Conservation (phyloP, 92 coral and sea anemone genomes). For the Actinernus sp. region DNA sequence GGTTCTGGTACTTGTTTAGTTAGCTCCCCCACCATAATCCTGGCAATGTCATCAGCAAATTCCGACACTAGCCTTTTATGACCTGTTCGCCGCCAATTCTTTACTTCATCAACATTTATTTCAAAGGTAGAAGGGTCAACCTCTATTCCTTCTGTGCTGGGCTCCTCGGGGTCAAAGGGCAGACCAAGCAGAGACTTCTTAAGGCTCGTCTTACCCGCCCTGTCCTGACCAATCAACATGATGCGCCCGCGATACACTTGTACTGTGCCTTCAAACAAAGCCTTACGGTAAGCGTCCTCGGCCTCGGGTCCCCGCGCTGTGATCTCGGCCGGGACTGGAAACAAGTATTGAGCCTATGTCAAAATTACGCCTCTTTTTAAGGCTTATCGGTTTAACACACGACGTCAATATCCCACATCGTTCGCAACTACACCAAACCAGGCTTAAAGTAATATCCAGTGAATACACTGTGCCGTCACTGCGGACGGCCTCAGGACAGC, state of each 20-base stretch:
- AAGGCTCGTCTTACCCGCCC: conserved; percentile 95
- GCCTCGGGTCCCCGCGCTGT: conserved; percentile 82
- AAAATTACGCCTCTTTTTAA: too few species aligned
- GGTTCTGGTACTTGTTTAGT: conserved; percentile 20
- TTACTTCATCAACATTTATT: conserved; percentile 69
- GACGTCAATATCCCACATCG: too few species aligned
- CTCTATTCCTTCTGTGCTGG: conserved; percentile 83
- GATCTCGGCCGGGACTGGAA: conserved; percentile 72
- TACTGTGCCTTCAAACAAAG: conserved; percentile 72
- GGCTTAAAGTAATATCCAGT: too few species aligned
- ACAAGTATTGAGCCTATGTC: too few species aligned
- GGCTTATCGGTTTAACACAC: too few species aligned
- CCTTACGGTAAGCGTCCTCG: conserved; percentile 74
- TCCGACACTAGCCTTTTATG: conserved; percentile 57
- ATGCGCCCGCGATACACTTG: conserved; percentile 85
- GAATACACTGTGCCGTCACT: too few species aligned
- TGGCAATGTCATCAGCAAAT: conserved; percentile 79
- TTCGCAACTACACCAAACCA: too few species aligned
- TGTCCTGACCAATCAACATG: conserved; percentile 91
- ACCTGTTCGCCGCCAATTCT: conserved; percentile 78
- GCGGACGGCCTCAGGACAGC: too few species aligned
- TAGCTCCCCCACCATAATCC: conserved; percentile 71
- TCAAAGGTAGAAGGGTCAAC: conserved; percentile 82
- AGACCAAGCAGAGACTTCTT: conserved; percentile 86
- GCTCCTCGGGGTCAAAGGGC: conserved; percentile 71